Base-by-base conservation (phyloP, 2,797 vertebrate genomes). In the Avahi laniger region DNA sequence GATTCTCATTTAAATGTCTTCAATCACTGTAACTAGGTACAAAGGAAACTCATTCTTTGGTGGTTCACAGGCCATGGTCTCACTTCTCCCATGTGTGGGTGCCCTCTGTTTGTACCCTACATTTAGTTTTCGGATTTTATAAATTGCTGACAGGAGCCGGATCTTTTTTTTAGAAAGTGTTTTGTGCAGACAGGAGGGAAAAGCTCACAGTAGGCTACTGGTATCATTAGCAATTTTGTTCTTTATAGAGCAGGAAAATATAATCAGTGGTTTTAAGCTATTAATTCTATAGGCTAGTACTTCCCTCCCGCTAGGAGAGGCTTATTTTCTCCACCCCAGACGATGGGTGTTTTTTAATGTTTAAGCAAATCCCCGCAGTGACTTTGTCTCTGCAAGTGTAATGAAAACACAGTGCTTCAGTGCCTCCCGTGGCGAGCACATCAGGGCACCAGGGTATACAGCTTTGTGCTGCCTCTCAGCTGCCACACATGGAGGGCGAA, bases 211-310 rank as follows among this genome's bases (percentile, higher is more conserved):
- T 72, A 76, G 67, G 14, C 38, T 86, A 61, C 48, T 78, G 65
- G 63, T 89, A 11, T 92, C 59, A 82, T 97, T 97, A 97, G 76
- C 59, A 85, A 84, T 81, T 94, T 92, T 96, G 41, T 93, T 85
- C 93, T 95, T 92, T 93, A 87, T 30, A 20, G 48, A 87, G 41
- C 17, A 91, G 63, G 76, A 89, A 95, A 96, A 78, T 93, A 93
- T 61, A 93, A 93, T 81, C 59, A 79, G 61, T 54, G 92, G 33
- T 76, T 95, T 94, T 26, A 95, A 94, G 75, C 93, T 91, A 72
- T 83, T 95, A 94, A 85, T 92, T 92, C 90, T 83, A 70, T 80
- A 93, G 80, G 26, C 33, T 76, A 61, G 70, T 26, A 52, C 89
- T 93, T 92, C 69, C n/a, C 78, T 96, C 93, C 88, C 75, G 57